Base-by-base conservation (phyloP, 92 coral and sea anemone genomes). In the Palythoa grandis region DNA sequence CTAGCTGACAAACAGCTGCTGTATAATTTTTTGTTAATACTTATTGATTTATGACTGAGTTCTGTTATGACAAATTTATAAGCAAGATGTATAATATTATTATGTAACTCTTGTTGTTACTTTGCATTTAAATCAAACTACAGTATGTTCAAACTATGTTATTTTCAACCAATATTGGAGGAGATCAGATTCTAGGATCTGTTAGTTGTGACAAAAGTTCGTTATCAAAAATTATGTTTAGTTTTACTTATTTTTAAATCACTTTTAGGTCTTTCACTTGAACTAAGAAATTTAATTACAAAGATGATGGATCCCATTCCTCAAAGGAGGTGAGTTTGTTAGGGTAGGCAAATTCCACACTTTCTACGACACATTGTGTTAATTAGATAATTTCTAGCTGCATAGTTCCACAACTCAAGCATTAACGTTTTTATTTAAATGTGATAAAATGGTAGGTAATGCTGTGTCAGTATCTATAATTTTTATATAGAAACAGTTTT, bases 271-370 rank as follows among this genome's bases (percentile, higher is more conserved):
- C 89, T 94, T 79, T 94, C 98, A 38, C 92, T 91, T 40, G 98
- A 94, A 65, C 91, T 96, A 61, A 91, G 88, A 72, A 86, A 84
- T 37, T 91, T 94, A 13, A 96, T 96, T 47, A 71, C 92, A 52
- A 85, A 85, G 89, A 94, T 92, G 98, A 96, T 96, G 98, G 83
- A 92, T 57, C 98, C 98, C 17, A 48, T 82, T 19, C 98, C 98
- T 58, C 92, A 80, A 52, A 87, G 85, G 40, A 92, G 96, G 96
- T 93, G 29, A 74, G 86, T 86, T 65, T 40, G 38, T 10, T 11
- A 19, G 40, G 14, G 4, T 4, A 13, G 43, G 17, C 37, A 24
- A 29, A 63, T 23, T 8, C 22, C 50, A 29, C 35, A 29, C 1
- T 43, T 5, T 43, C 50, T 4, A 43, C 1, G 6, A 43, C 50